Evolutionary conservation across 2,113 vertebrate genomes (phyloP).

Genomic region (Psilopogon haemacephalus): DNA sequence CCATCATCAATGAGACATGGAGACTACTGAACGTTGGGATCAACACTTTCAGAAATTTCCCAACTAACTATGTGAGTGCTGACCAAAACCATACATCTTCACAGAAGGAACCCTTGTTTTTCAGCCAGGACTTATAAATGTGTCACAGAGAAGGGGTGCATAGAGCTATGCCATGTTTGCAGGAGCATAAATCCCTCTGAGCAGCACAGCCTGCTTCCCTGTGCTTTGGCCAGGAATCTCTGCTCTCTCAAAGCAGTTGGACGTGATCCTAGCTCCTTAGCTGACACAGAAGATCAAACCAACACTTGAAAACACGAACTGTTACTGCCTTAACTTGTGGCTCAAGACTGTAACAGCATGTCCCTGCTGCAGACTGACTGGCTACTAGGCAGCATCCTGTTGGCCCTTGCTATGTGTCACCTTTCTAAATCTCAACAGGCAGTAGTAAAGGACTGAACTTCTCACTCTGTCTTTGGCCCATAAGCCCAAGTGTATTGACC

Average conservation of each 20-base stretch:
- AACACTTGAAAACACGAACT: not conserved
- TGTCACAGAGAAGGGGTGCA: not conserved
- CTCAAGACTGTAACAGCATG: not conserved
- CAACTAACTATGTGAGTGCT: not conserved
- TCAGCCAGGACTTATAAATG: conserved; percentile 25
- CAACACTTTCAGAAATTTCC: not conserved
- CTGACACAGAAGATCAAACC: not conserved
- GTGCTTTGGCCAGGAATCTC: not conserved
- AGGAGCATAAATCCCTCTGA: not conserved
- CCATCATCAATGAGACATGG: not conserved
- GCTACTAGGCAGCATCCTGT: not conserved
- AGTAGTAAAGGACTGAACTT: not conserved
- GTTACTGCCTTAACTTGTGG: not conserved
- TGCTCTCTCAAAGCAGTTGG: not conserved
- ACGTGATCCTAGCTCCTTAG: not conserved
- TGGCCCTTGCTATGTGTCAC: not conserved
- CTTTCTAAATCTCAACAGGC: not conserved
- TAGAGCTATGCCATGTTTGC: not conserved
- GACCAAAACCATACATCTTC: not conserved
- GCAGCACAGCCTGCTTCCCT: not conserved
- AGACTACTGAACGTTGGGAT: not conserved
- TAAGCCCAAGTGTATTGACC: not conserved
- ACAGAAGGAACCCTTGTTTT: conserved; percentile 13
- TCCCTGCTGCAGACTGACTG: not conserved
- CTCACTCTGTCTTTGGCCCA: not conserved